A percentile compares a stretch with the other conserved stretches of the same genome.
Evolutionary conservation across 2,888 invertebrate genomes (phyloP).

Genomic region (Ecdyonurus torrentis): DNA sequence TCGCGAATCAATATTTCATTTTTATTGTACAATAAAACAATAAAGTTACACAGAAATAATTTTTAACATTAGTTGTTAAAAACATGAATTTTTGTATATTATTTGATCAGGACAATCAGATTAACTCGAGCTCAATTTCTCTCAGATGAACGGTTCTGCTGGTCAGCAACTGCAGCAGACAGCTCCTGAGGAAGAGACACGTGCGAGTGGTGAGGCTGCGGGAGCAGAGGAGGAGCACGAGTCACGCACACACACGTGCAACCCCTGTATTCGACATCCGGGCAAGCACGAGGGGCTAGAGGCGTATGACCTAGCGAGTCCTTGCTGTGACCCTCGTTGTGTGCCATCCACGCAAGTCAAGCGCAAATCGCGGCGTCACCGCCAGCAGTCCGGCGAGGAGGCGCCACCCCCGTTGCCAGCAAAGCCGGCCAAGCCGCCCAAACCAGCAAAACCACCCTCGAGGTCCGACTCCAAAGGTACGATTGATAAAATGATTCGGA

Average conservation of each 20-base stretch:
- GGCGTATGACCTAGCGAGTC: slow-evolving; percentile 72
- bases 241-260: slow-evolving; percentile 39
- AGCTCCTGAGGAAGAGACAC: neutral
- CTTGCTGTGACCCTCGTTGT: slow-evolving; percentile 73
- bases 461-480: slow-evolving; percentile 10
- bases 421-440: neutral
- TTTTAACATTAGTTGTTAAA: too few relatives aligned
- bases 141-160: neutral
- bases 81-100: too few relatives aligned
- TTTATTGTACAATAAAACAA: too few relatives aligned
- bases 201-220: slow-evolving; percentile 6
- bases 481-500: neutral
- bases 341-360: slow-evolving; percentile 34
- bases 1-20: too few relatives aligned
- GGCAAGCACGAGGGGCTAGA: slow-evolving; percentile 54
- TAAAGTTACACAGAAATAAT: too few relatives aligned
- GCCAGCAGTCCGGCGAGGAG: neutral
- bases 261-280: slow-evolving; percentile 46
- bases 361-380: slow-evolving; percentile 4
- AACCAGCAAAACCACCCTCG: neutral
- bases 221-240: slow-evolving; percentile 1
- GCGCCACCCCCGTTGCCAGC: neutral
- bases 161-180: too few relatives aligned
- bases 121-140: too few relatives aligned
- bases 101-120: too few relatives aligned